Evolutionary conservation across 2,113 vertebrate genomes (phyloP).

Genomic region (Vulpes ferrilata): DNA sequence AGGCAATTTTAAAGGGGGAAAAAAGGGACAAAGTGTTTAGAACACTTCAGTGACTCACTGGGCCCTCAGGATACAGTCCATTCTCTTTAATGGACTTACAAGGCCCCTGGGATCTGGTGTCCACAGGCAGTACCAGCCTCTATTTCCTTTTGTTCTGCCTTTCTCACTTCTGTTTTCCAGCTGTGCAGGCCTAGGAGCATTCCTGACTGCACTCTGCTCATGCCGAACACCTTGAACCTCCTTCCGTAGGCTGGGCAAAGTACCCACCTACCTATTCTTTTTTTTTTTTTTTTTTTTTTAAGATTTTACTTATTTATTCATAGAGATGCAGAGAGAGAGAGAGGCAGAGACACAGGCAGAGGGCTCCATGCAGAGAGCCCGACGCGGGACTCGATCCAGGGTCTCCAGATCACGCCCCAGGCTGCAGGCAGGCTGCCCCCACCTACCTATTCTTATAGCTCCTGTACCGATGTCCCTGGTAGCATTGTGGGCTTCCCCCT

Average conservation of each 20-base stretch:
- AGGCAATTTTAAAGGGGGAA: neutral
- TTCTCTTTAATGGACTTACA: neutral
- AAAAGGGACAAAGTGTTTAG: neutral
- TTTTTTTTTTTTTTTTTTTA: too few species aligned
- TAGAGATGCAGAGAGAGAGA: too few species aligned
- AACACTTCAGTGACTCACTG: neutral
- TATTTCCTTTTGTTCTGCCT: too few species aligned
- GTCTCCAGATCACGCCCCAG: too few species aligned
- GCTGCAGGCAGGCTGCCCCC: too few species aligned
- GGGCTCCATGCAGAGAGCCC: too few species aligned
- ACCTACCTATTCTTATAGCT: neutral
- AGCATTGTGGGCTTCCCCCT: neutral
- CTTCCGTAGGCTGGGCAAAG: neutral
- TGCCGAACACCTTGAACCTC: neutral
- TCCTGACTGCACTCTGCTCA: neutral
- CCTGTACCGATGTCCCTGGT: too few species aligned
- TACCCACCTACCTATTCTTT: neutral
- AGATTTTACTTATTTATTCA: too few species aligned
- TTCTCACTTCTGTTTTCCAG: neutral
- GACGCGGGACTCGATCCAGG: too few species aligned
- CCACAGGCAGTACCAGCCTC: fast-evolving
- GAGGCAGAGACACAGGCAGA: too few species aligned
- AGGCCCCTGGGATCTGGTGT: neutral
- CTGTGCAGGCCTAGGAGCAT: neutral
- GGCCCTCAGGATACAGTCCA: neutral